Percentiles rank a stretch among this genome's conserved stretches.
phyloP scores from a whole-genome alignment of 2,888 invertebrate genomes.

The Prenolepis imparis region DNA sequence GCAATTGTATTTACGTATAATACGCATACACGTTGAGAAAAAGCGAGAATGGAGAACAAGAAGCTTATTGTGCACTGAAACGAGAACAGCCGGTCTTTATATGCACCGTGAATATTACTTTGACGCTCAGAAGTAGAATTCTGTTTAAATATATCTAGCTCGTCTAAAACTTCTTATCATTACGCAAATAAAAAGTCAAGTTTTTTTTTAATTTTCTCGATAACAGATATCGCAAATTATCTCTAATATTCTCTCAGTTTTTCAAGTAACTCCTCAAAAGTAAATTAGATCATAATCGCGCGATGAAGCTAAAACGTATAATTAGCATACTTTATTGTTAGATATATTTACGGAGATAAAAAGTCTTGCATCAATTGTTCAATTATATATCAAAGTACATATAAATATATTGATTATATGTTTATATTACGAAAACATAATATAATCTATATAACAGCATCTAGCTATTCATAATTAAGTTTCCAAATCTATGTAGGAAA shows the following conservation, averaged over 20 bases:
- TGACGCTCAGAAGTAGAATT: neutral
- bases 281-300: neutral
- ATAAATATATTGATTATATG: too few species aligned
- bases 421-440: neutral
- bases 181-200: neutral
- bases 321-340: neutral
- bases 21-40: neutral
- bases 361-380: neutral
- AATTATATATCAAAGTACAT: neutral
- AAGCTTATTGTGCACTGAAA: constrained; percentile 61
- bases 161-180: constrained; percentile 2
- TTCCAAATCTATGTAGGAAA: neutral
- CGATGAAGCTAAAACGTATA: neutral
- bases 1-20: neutral
- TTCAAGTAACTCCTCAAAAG: neutral
- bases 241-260: neutral
- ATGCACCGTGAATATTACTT: constrained; percentile 16
- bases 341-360: neutral
- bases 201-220: neutral
- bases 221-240: neutral
- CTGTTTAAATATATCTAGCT: constrained; percentile 7
- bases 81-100: constrained; percentile 49
- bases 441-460: neutral
- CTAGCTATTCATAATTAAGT: neutral
- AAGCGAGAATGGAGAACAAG: constrained; percentile 58